These are phyloP conservation scores for Panthera tigris DNA, from an alignment of 2,113 vertebrate genomes.

Conservation along the genomic window DNA sequence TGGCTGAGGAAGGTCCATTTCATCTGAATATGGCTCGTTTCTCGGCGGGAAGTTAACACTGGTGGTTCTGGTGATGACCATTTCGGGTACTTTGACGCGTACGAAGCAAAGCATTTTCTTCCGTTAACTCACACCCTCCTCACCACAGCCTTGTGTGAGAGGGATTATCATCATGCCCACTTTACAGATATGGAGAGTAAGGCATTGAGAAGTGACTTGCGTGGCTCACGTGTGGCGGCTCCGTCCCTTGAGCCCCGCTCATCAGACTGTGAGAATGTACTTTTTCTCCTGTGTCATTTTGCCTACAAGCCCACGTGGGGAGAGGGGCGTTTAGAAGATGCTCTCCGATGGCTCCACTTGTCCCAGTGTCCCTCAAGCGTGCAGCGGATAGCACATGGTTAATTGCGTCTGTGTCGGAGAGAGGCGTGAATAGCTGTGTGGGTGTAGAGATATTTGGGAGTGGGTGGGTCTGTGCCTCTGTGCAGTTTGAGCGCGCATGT, in stretches of 20 bases:
- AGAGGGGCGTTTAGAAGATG: background rate
- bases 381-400: background rate
- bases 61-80: background rate
- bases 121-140: background rate
- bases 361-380: background rate
- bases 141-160: background rate
- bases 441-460: background rate
- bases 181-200: background rate
- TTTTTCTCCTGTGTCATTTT: background rate
- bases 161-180: background rate
- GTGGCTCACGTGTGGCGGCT: rapidly evolving
- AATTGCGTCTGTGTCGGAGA: background rate
- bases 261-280: background rate
- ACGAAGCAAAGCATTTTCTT: background rate
- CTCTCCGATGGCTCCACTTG: background rate
- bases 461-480: background rate
- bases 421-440: background rate
- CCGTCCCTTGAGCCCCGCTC: background rate
- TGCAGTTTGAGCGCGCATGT: background rate
- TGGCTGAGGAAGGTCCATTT: background rate
- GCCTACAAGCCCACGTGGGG: background rate
- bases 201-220: background rate
- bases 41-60: background rate
- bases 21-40: background rate
- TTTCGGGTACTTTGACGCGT: background rate